Evolutionary conservation across 1,140 invertebrate species (phyloP), one percentile per base, ranked within the genome.

Genomic region (Nasonia giraulti): DNA sequence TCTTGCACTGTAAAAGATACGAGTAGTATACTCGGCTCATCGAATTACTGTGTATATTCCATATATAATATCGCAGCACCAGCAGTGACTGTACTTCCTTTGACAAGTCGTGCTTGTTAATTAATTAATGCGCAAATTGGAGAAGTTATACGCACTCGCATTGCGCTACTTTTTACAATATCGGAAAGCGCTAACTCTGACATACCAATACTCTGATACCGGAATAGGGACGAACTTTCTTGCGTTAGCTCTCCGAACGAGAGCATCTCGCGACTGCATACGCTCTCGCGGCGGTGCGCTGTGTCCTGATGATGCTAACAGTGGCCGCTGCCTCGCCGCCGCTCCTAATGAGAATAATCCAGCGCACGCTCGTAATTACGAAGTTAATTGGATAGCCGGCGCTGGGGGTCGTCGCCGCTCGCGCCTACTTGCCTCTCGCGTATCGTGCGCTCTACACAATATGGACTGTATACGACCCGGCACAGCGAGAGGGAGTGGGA

Each of bases 311-410:
- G 71, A 37, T 10, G 40, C 40, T 71, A 44, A 14, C 66, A 40
- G 40, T 71, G 14, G 68, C 66, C 66, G 33, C 10, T 17, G 31
- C 50, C 20, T 55, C 78, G 78, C 20, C 23, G 73, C 47, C 55
- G 44, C 44, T 79, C 27, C 66, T 84, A 84, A 84, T 84, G 83
- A 84, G 83, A 44, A 84, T 84, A 84, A 84, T 84, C 82, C 68
- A 73, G 68, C 76, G 37, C 2, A 31, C n/a, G 11, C 47, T 76
- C 40, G 69, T 85, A 85, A 85, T 85, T 81, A 81, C 84, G n/a
- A 69, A 81, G 78, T 80, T 85, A 85, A 85, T 85, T 85, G 84
- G 84, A 85, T 76, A 74, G 78, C 68, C 71, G 5, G 62, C 69
- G 76, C 62, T 12, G n/a, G 81, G 80, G 17, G 73, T 20, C 55